These are phyloP conservation scores for Cotesia vestalis DNA, from an alignment of 1,140 invertebrate species.

Conservation along the genomic window DNA sequence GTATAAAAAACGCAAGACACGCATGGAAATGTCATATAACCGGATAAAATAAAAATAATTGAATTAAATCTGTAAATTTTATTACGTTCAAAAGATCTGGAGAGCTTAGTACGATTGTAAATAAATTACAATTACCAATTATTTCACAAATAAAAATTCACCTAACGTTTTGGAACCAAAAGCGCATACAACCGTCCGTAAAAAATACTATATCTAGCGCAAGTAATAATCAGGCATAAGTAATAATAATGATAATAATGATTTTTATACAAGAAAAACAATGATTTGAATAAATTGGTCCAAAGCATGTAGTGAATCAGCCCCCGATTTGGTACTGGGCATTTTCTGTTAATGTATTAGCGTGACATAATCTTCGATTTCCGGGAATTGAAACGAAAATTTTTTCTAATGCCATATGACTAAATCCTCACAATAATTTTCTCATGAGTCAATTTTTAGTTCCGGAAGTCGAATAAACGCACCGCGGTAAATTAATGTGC, in stretches of 20 bases:
- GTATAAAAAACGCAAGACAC: conserved; percentile 33
- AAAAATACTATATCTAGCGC: conserved; percentile 25
- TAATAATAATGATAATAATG: too few relatives aligned
- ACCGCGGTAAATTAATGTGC: conserved; percentile 62
- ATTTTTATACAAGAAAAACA: not conserved
- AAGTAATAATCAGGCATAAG: not conserved
- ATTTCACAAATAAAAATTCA: not conserved
- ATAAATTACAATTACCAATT: not conserved
- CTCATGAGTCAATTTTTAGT: conserved; percentile 1
- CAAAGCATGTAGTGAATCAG: conserved; percentile 5
- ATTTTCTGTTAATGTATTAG: conserved; percentile 29
- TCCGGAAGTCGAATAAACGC: conserved; percentile 38
- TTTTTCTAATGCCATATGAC: not conserved
- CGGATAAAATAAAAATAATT: too few relatives aligned
- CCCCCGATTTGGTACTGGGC: conserved; percentile 25
- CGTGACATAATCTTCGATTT: conserved; percentile 23
- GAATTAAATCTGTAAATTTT: too few relatives aligned
- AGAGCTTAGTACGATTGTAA: too few relatives aligned
- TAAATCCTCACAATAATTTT: conserved; percentile 6
- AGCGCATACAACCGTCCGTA: conserved; percentile 45
- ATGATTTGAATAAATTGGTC: conserved; percentile 1
- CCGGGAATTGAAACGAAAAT: not conserved
- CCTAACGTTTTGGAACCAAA: conserved; percentile 45
- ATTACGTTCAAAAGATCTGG: too few relatives aligned
- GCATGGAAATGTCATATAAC: not conserved